Evolutionary conservation across 1,140 invertebrate genomes (phyloP).

Genomic region (Archivesica marissinica): DNA sequence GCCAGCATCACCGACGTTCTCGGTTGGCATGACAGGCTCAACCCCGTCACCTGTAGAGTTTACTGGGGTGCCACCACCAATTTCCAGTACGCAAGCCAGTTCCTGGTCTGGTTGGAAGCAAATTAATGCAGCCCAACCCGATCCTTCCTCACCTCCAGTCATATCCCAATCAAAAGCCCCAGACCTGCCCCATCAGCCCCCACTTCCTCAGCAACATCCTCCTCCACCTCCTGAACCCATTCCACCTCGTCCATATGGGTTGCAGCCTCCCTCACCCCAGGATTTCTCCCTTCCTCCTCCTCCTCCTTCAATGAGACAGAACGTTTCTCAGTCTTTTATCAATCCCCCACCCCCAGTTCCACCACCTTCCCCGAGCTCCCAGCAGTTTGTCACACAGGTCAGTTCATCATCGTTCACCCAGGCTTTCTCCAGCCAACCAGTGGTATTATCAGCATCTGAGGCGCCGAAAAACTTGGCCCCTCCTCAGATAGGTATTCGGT

Average conservation of each 20-base stretch:
- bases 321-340: conserved; percentile 35
- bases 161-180: conserved; percentile 18
- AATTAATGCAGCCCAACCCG: conserved; percentile 26
- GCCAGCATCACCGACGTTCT: conserved; percentile 12
- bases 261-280: conserved; percentile 43
- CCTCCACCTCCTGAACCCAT: conserved; percentile 19
- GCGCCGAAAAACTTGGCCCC: conserved; percentile 19
- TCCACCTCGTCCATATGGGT: background rate
- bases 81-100: conserved; percentile 16
- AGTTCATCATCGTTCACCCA: background rate
- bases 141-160: conserved; percentile 36
- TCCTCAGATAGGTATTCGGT: background rate
- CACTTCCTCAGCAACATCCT: conserved; percentile 5
- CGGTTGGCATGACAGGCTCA: background rate
- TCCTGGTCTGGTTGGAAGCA: conserved; percentile 56
- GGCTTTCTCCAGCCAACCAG: conserved; percentile 9
- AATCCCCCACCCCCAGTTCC: conserved; percentile 49
- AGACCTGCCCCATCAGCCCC: conserved; percentile 18
- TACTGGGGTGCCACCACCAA: conserved; percentile 30
- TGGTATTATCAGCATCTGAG: background rate
- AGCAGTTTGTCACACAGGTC: background rate
- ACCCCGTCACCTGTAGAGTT: background rate
- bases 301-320: conserved; percentile 33
- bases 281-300: conserved; percentile 55
- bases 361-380: background rate